Evolutionary conservation across 2,888 invertebrate species (phyloP).

Genomic region (Archaeoteleia sp.): DNA sequence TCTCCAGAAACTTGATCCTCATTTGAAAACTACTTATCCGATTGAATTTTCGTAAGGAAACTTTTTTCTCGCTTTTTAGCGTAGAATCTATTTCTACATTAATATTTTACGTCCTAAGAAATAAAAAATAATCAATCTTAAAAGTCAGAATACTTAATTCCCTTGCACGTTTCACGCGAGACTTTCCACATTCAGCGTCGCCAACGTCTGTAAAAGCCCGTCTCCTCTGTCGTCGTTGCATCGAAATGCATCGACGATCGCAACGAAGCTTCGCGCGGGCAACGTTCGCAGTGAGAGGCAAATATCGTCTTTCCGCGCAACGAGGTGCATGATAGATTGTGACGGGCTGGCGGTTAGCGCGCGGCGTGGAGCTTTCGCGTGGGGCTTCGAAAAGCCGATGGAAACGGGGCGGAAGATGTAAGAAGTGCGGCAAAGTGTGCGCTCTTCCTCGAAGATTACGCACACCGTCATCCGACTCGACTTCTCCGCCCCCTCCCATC

Average conservation of each 20-base stretch:
- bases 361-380: conserved; percentile 51
- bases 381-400: conserved; percentile 50
- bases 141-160: too few relatives aligned
- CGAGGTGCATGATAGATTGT: conserved; percentile 54
- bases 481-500: too few relatives aligned
- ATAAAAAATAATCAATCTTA: too few relatives aligned
- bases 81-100: too few relatives aligned
- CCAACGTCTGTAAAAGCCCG: background rate
- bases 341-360: conserved; percentile 51
- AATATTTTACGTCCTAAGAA: too few relatives aligned
- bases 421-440: conserved; percentile 52
- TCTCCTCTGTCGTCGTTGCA: background rate
- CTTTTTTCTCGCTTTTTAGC: too few relatives aligned
- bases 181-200: too few relatives aligned
- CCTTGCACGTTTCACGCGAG: too few relatives aligned
- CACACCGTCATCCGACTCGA: conserved; percentile 31
- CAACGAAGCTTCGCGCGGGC: background rate
- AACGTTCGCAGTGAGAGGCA: conserved; percentile 11
- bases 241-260: background rate
- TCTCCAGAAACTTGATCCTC: too few relatives aligned
- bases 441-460: conserved; percentile 52
- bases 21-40: too few relatives aligned
- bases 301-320: conserved; percentile 52
- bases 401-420: conserved; percentile 51
- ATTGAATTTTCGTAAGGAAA: too few relatives aligned